These are phyloP conservation scores for Pegoplata infirma DNA, from an alignment of 2,888 invertebrate species.

Conservation along the genomic window DNA sequence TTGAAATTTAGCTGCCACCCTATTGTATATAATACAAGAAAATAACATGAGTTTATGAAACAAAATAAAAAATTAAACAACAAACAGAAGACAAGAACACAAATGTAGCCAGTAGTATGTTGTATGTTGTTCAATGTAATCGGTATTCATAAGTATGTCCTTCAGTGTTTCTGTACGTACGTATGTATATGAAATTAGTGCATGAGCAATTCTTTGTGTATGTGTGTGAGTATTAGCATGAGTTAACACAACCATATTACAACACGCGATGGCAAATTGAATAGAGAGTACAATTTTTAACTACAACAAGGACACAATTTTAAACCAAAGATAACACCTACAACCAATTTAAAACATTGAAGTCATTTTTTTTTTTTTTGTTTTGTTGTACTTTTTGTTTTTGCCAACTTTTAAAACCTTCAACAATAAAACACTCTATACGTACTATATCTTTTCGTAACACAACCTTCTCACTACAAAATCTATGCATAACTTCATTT, in stretches of 20 bases:
- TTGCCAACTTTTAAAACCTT: constrained; percentile 20
- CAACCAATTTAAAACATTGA: constrained; percentile 35
- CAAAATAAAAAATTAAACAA: neutral
- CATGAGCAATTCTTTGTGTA: no score
- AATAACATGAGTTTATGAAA: constrained; percentile 58
- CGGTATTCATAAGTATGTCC: constrained; percentile 51
- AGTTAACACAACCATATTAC: constrained; percentile 10
- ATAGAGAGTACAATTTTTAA: constrained; percentile 28
- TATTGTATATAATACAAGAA: constrained; percentile 44
- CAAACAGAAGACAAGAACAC: neutral
- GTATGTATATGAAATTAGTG: neutral
- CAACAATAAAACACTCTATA: constrained; percentile 20
- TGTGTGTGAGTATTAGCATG: neutral
- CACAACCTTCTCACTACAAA: neutral
- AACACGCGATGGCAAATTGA: constrained; percentile 53
- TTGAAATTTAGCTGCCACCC: no score
- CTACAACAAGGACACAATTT: constrained; percentile 6
- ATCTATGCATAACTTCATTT: neutral
- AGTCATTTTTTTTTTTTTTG: constrained; percentile 16
- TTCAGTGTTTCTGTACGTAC: constrained; percentile 4
- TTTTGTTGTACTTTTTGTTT: no score
- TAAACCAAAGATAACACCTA: constrained; percentile 49
- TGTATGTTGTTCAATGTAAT: constrained; percentile 37
- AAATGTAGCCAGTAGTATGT: constrained; percentile 19
- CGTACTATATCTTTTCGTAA: neutral